A percentile compares a stretch with the other conserved stretches of the same genome.
Evolutionary conservation across 2,888 invertebrate genomes (phyloP).

Genomic region (Podabrus alpinus): DNA sequence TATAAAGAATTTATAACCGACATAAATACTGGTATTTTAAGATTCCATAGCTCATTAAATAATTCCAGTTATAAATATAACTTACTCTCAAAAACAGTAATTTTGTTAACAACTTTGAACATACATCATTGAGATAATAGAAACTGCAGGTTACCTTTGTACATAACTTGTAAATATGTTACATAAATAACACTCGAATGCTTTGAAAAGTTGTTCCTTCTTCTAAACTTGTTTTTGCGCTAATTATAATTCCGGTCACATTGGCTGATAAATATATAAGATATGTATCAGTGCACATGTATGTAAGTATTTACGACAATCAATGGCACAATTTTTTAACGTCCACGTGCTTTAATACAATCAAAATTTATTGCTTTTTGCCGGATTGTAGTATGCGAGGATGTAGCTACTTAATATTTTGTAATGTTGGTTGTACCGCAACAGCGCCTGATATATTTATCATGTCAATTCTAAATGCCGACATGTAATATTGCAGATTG

Average conservation of each 20-base stretch:
- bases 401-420: not conserved
- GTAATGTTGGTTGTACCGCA: not conserved
- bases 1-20: not conserved
- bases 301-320: conserved; percentile 14
- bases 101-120: not conserved
- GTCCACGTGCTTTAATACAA: conserved; percentile 5
- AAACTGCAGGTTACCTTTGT: conserved; percentile 1
- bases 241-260: conserved; percentile 20
- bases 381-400: conserved; percentile 1
- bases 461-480: not conserved
- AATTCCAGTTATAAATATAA: not conserved
- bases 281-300: conserved; percentile 11
- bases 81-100: not conserved
- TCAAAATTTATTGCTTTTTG: conserved; percentile 10
- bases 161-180: not conserved
- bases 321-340: conserved; percentile 2
- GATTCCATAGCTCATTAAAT: not conserved
- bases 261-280: conserved; percentile 14
- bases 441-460: not conserved
- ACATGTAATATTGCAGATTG: not conserved
- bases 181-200: conserved; percentile 2
- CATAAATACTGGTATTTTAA: conserved; percentile 1
- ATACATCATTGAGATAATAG: not conserved
- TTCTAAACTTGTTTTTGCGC: conserved; percentile 9
- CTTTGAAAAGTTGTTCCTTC: not conserved